Evolutionary conservation across 2,888 invertebrate species (phyloP).

Genomic region (Hydropsyche betteni): DNA sequence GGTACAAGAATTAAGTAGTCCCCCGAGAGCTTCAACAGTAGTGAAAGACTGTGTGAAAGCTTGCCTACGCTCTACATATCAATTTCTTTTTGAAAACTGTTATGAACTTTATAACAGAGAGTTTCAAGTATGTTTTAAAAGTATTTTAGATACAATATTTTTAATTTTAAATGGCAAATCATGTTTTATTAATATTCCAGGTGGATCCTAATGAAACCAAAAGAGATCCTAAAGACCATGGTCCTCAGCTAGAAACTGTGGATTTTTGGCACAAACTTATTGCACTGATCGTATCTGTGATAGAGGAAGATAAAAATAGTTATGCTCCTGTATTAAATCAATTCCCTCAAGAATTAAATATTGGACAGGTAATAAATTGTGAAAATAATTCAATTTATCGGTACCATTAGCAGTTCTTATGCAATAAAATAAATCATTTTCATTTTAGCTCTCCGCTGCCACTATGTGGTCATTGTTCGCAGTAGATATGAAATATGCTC

Average conservation of each 20-base stretch:
- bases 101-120: constrained; percentile 95
- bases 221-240: constrained; percentile 87
- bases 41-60: constrained; percentile 99
- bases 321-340: constrained; percentile 98
- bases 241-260: constrained; percentile 86
- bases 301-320: constrained; percentile 98
- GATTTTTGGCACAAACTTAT: constrained; percentile 99
- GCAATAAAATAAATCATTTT: constrained; percentile 20
- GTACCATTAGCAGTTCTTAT: neutral
- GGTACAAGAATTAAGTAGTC: constrained; percentile 98
- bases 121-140: constrained; percentile 73
- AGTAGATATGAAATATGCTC: constrained; percentile 95
- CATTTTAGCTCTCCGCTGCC: constrained; percentile 86
- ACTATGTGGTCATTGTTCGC: constrained; percentile 98
- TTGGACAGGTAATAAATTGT: constrained; percentile 78
- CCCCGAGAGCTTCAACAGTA: constrained; percentile 97
- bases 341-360: constrained; percentile 98
- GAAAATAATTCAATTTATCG: neutral
- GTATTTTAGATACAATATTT: neutral
- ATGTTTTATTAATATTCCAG: constrained; percentile 57
- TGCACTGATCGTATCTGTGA: constrained; percentile 95
- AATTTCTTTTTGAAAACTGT: constrained; percentile 99
- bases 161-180: neutral
- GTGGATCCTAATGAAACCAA: constrained; percentile 91
- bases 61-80: constrained; percentile 98